Conservation (phyloP, 92 coral and sea anemone genomes). For the Parazoanthus atlanticus region DNA sequence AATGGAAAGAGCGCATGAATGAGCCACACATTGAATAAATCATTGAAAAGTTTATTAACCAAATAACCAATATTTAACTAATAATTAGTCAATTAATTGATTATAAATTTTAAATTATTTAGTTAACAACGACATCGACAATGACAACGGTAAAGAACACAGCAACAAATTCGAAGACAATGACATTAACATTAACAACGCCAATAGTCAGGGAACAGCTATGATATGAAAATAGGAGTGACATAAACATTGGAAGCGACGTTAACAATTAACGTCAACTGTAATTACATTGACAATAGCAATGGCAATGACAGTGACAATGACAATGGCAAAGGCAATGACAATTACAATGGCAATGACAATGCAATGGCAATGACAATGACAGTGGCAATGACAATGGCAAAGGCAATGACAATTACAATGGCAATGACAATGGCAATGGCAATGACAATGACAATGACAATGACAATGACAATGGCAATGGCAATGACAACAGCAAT, state of each 20-base stretch:
- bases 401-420: too few relatives aligned
- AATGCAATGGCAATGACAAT: background rate
- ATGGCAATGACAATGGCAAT: too few relatives aligned
- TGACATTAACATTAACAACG: too few relatives aligned
- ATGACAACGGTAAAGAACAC: background rate
- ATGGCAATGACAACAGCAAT: too few relatives aligned
- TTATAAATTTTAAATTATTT: too few relatives aligned
- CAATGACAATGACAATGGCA: too few relatives aligned
- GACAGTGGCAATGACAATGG: background rate
- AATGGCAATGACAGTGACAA: background rate
- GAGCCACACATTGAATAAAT: background rate
- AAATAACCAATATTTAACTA: background rate
- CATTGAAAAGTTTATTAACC: background rate
- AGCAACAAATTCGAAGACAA: too few relatives aligned
- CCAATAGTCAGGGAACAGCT: background rate
- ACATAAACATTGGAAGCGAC: background rate
- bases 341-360: background rate
- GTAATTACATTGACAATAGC: background rate
- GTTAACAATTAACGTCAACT: background rate
- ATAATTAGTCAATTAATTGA: too few relatives aligned
- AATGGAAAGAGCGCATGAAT: background rate
- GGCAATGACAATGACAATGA: too few relatives aligned
- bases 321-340: background rate
- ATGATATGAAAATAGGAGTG: background rate
- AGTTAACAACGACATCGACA: background rate